Conservation (phyloP, 2,888 invertebrate species). For the Rhagium mordax region DNA sequence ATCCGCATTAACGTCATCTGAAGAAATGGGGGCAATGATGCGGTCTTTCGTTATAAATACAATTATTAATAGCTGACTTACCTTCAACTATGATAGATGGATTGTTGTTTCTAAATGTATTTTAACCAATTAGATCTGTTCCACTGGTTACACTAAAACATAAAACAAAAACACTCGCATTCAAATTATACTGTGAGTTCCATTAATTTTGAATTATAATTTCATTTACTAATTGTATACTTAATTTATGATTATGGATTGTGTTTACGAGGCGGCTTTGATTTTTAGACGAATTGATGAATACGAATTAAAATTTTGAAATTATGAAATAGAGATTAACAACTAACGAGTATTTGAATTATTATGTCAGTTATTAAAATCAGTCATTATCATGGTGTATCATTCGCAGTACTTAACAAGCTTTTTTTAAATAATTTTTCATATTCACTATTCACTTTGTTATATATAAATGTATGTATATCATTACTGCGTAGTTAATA, state of each 20-base stretch:
- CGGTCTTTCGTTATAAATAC: conserved; percentile 62
- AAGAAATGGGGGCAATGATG: conserved; percentile 65
- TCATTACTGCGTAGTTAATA: no score
- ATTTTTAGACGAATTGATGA: conserved; percentile 21
- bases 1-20: conserved; percentile 62
- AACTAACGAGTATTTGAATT: neutral
- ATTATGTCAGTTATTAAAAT: neutral
- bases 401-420: no score
- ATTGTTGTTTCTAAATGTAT: conserved; percentile 51
- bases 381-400: no score
- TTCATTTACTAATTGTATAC: conserved; percentile 36
- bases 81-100: conserved; percentile 58
- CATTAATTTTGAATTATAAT: conserved; percentile 35
- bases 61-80: conserved; percentile 65
- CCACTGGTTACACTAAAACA: conserved; percentile 41
- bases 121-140: conserved; percentile 51
- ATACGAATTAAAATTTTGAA: neutral
- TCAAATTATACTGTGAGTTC: conserved; percentile 33
- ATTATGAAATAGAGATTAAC: neutral
- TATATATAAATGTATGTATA: no score
- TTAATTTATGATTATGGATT: conserved; percentile 32
- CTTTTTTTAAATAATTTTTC: no score
- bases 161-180: conserved; percentile 39
- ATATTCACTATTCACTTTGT: no score
- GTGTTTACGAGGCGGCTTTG: conserved; percentile 32